A percentile compares a stretch with the other conserved stretches of the same genome.
These are phyloP conservation scores for Epirrita christyi DNA, from an alignment of 2,888 invertebrate genomes.

Conservation along the genomic window DNA sequence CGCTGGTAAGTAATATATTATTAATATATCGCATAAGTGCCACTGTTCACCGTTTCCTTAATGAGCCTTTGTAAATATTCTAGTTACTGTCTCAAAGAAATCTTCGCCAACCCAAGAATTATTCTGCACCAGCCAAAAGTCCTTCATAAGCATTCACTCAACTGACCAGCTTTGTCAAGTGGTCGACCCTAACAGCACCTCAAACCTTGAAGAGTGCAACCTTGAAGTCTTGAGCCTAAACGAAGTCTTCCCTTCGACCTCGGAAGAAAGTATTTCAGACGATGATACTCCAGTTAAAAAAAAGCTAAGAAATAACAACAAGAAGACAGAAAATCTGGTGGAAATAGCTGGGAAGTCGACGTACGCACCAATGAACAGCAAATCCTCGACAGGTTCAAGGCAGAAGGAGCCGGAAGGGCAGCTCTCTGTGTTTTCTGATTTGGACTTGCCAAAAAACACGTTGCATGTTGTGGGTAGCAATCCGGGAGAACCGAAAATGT, in stretches of 20 bases:
- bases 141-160: conserved; percentile 79
- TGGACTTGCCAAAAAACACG: conserved; percentile 76
- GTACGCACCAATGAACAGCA: conserved; percentile 74
- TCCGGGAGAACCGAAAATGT: conserved; percentile 79
- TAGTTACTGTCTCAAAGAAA: conserved; percentile 78
- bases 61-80: conserved; percentile 32
- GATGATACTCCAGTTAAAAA: conserved; percentile 63
- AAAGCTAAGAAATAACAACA: conserved; percentile 52
- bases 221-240: conserved; percentile 75
- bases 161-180: conserved; percentile 77
- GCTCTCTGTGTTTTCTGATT: conserved; percentile 68
- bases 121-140: conserved; percentile 67
- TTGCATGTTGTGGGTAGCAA: conserved; percentile 77
- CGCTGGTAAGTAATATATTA: conserved; percentile 57
- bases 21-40: too few relatives aligned
- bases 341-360: conserved; percentile 57
- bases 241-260: conserved; percentile 78
- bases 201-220: conserved; percentile 71
- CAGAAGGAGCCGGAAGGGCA: conserved; percentile 63
- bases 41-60: too few relatives aligned
- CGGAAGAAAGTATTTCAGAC: conserved; percentile 78
- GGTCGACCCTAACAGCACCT: conserved; percentile 55
- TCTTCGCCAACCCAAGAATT: conserved; percentile 58
- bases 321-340: conserved; percentile 52
- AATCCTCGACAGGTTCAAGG: conserved; percentile 69